Base-by-base conservation (phyloP, 92 coral and sea anemone species). In the Zoanthus sociatus region DNA sequence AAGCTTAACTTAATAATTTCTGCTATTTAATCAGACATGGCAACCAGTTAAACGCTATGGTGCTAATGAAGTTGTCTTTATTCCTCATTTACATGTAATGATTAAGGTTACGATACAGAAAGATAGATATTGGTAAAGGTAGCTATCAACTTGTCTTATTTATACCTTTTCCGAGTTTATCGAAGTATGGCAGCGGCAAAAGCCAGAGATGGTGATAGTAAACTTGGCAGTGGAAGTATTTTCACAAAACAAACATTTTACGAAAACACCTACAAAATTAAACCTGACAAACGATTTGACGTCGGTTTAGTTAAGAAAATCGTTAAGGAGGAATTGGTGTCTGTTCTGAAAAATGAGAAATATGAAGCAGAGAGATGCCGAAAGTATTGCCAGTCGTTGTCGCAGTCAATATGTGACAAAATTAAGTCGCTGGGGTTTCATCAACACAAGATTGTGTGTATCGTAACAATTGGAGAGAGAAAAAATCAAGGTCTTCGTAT, bases 271-370 rank as follows among this genome's bases (percentile, higher is more conserved):
- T 94, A 89, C 92, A 94, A 91, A 72, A 89, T 93, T 92, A 95
- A 94, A 86, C 98, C 98, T 6, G 97, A 90, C 93, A 95, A 91
- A 91, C 93, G 94, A 79, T 95, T 94, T 78, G 90, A 95, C 83
- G 72, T 84, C 58, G 78, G 78, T 9, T 98, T 95, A 87, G 98
- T 97, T 45, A 91, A 95, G 75, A 95, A 93, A 88, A 89, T 97
- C 73, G 60, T 97, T 74, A 90, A 92, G n/a, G 94, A 93, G 75
- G 93, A 94, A 13, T 89, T 97, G 71, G 92, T 90, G 84, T 87
- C 94, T 51, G 87, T 94, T 20, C 94, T 97, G 82, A 93, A 89
- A 76, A 90, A 87, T 17, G 90, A 76, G 33, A 91, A 92, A 83
- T 97, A 97, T 77, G 98, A 97, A 7, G 73, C 89, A 1, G 60